Base-by-base conservation (phyloP, 2,113 vertebrate genomes). In the Procavia capensis region DNA sequence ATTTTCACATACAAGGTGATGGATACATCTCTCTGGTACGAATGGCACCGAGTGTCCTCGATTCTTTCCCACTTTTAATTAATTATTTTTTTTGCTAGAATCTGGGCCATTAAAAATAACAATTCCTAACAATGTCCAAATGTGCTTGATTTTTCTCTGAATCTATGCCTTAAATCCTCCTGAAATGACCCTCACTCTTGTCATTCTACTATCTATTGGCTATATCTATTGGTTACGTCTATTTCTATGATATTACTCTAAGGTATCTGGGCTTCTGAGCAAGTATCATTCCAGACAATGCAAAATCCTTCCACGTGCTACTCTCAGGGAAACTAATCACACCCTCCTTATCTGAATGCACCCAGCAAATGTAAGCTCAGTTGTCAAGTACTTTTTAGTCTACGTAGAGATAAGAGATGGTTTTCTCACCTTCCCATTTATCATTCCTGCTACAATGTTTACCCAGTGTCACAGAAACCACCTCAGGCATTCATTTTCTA, bases 341-440 rank as follows among this genome's bases (percentile, higher is more conserved):
- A 14, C 39, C 0, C 50, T 27, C 22, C 59, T 88, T 94, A 64
- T 97, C 95, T 85, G 95, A 63, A 39, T 2, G 16, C 63, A 34
- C 11, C 16, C n/a, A 41, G 68, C 45, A 68, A 3, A 24, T 41
- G 54, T 24, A 54, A 50, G 81, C 68, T n/a, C 1, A 5, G 22
- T 36, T 88, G 93, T 91, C 81, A 66, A 83, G 63, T 8, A n/a
- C 36, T 27, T 78, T 47, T 41, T 54, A 82, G 95, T 92, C 76
- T 75, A 4, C 16, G 29, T 29, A 31, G 80, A 96, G 97, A 97
- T 96, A 97, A 97, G 93, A 78, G 91, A 70, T 31, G 45, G 83
- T 80, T 63, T 72, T 41, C 81, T 93, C 80, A n/a, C 86, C 70
- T 95, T 70, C 80, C 84, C 54, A 96, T 94, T 91, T 63, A 76